These are phyloP conservation scores for Nothocercus nigrocapillus DNA, from an alignment of 2,113 vertebrate genomes.

Conservation along the genomic window DNA sequence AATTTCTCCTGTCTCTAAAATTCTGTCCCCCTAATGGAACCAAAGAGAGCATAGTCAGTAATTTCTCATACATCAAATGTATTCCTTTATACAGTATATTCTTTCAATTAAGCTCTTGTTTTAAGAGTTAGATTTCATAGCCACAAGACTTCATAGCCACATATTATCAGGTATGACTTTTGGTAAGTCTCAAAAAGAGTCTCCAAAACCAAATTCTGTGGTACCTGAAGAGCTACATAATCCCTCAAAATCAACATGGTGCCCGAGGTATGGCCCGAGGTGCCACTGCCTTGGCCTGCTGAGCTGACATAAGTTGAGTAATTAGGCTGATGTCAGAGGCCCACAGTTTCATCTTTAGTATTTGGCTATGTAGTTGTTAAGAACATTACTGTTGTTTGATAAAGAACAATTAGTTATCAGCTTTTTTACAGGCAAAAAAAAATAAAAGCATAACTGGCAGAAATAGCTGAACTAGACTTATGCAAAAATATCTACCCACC, in stretches of 20 bases:
- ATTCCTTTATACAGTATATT: neutral
- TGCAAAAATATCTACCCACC: neutral
- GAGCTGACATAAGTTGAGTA: rapidly evolving
- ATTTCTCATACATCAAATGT: neutral
- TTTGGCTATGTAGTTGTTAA: neutral
- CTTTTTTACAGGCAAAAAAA: neutral
- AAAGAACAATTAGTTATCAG: neutral
- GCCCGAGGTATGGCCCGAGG: neutral
- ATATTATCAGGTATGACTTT: neutral
- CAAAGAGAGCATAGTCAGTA: neutral
- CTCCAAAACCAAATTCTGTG: neutral
- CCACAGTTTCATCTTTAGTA: rapidly evolving
- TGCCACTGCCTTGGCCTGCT: neutral
- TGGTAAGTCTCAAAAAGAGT: neutral
- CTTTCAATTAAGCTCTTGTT: neutral
- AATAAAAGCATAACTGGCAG: neutral
- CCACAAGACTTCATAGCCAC: rapidly evolving
- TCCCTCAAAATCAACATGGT: neutral
- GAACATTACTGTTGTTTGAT: neutral
- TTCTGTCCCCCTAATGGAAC: conserved; percentile 52
- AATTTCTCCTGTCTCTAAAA: conserved; percentile 63
- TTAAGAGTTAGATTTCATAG: neutral
- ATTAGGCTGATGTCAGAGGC: neutral
- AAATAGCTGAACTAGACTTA: neutral
- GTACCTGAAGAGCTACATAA: rapidly evolving